Base-by-base conservation (phyloP, 2,113 vertebrate species). In the Ia io region DNA sequence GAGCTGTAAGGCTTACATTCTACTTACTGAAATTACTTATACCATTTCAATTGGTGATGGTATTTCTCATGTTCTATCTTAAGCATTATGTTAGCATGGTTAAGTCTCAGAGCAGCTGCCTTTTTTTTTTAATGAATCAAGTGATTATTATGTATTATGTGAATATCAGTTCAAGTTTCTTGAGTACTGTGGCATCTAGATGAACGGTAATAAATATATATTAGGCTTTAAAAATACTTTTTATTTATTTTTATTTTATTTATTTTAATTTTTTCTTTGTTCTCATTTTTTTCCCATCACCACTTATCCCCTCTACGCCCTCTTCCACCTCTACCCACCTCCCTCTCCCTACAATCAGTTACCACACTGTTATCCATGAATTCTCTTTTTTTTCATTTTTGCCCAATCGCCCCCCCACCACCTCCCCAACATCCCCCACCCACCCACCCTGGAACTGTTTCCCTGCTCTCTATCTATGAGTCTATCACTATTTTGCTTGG, bases 141-240 rank as follows among this genome's bases (percentile, higher is more conserved):
- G 71, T 59, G 56, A 96, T 93, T 96, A 44, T 95, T 95, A 87
- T 80, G 59, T 90, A 93, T 74, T 95, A 22, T 96, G 32, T 22
- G 42, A 86, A 49, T 94, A 95, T 87, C 63, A 61, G 76, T 95
- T 95, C 80, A 94, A 74, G 79, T 91, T 94, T 83, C 91, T 95
- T 87, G 40, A 92, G 80, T 91, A 70, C 70, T 84, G 17, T 71
- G 76, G 47, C 69, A 88, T 84, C 40, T 82, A 86, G 22, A 96
- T 94, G 78, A 95, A 94, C 23, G 23, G 59, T 77, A 83, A 32
- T 94, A 89, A 96, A 92, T 97, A 96, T 95, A 74, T 30, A 83
- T 74, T 95, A 91, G 35, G 65, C 74, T 93, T 42, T 10, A 73
- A 78, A 51, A 87, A 82, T 16, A n/a, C 14, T 65, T 65, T 65